Conservation (phyloP, 2,113 vertebrate species). For the Caracal caracal region DNA sequence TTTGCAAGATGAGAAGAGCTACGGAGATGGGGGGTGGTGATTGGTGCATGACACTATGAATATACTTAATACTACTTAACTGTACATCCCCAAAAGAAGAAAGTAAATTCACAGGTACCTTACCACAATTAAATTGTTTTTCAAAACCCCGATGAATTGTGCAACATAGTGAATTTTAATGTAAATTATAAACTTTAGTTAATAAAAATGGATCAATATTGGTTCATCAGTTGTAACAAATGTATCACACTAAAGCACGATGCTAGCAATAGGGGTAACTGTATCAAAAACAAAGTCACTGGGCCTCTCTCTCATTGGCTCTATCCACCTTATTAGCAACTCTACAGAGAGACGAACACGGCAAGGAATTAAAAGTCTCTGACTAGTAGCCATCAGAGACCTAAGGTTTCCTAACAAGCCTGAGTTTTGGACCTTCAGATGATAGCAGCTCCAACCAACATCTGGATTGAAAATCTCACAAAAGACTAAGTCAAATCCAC, state of each 20-base stretch:
- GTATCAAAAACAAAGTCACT: accelerated
- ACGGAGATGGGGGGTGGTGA: neutral
- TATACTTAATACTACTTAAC: neutral
- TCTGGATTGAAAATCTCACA: neutral
- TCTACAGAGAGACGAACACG: neutral
- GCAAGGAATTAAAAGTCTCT: neutral
- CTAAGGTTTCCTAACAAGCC: neutral
- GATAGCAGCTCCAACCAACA: neutral
- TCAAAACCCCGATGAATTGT: neutral
- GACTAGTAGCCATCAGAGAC: neutral
- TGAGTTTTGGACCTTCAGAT: accelerated
- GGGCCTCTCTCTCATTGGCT: neutral
- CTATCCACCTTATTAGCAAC: neutral
- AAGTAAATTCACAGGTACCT: neutral
- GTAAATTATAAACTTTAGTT: neutral
- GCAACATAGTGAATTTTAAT: neutral
- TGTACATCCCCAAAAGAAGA: neutral
- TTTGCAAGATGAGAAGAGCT: neutral
- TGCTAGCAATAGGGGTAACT: neutral
- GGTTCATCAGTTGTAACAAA: neutral
- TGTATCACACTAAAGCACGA: neutral
- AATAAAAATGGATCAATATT: neutral
- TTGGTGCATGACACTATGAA: neutral
- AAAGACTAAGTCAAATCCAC: neutral
- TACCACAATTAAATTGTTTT: neutral